A percentile compares a stretch with the other conserved stretches of the same genome.
These are phyloP conservation scores for Caenorhabditis remanei DNA, from an alignment of 1,140 invertebrate species.

Conservation along the genomic window DNA sequence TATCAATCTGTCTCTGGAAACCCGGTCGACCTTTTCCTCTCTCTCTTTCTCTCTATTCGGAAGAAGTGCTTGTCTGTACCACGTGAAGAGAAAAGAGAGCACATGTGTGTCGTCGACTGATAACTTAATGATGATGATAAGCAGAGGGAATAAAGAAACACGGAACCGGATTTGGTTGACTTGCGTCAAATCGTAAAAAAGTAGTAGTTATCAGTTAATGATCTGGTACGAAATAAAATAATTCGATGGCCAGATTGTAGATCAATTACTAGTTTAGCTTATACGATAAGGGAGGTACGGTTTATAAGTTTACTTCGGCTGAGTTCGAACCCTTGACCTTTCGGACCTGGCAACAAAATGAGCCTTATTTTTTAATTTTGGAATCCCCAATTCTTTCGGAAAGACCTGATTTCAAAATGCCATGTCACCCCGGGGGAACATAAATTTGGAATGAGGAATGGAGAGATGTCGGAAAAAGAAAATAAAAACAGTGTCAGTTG, in stretches of 20 bases:
- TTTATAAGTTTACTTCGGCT: too few species aligned
- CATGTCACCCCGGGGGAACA: not conserved
- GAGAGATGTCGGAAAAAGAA: not conserved
- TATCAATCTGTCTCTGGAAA: not conserved
- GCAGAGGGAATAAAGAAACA: slow-evolving; percentile 20
- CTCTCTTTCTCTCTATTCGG: not conserved
- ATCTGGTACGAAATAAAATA: slow-evolving; percentile 15
- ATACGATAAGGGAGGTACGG: too few species aligned
- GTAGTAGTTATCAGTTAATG: slow-evolving; percentile 17
- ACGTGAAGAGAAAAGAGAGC: slow-evolving; percentile 30
- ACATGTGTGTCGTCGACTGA: slow-evolving; percentile 27
- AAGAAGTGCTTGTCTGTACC: slow-evolving; percentile 13
- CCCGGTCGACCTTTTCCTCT: too few species aligned
- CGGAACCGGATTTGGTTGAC: slow-evolving; percentile 49
- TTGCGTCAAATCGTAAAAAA: slow-evolving; percentile 48
- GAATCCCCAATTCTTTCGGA: not conserved
- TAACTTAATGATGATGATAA: not conserved
- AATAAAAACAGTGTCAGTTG: slow-evolving; percentile 9
- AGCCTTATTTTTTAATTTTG: not conserved
- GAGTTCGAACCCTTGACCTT: too few species aligned
- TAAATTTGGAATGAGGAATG: not conserved
- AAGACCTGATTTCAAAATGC: not conserved
- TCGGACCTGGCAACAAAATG: not conserved
- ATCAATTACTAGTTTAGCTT: not conserved
- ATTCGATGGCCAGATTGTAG: not conserved